Base-by-base conservation (phyloP, 2,888 invertebrate genomes). In the Baccha elongata region DNA sequence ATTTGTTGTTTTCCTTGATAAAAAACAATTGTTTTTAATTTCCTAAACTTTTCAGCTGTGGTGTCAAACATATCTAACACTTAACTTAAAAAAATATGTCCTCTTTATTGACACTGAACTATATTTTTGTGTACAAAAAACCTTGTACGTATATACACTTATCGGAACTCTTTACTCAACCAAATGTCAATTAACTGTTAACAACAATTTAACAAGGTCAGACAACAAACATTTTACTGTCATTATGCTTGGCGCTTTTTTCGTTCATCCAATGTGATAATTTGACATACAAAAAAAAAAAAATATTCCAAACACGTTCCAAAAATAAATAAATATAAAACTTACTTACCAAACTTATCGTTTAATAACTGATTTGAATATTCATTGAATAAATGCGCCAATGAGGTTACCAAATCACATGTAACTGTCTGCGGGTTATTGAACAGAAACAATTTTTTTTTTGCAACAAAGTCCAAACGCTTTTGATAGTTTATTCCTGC, bases 121-220 rank as follows among this genome's bases (percentile, higher is more conserved):
- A 13, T 4, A 40, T 40, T 40, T 40, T 32, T 23, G 3, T 19
- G 1, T 44, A 40, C 37, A 7, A 17, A 32, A 7, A 44, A 60
- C 44, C 29, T 44, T 44, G 29, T 29, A n/a, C 11, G n/a, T n/a
- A 13, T 46, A 35, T 76, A 7, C 50, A 58, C 17, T n/a, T 58
- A 74, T 64, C 74, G 69, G 80, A 74, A 74, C 69, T 64, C 23
- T 44, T 58, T 48, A 55, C 62, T 64, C 69, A 37, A 10, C 79
- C 10, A 74, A 37, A 52, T 8, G 37, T 64, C 23, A 29, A 62
- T 6, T 17, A 17, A 35, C 35, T 23, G 48, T 19, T 17, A 21
- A 53, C 26, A 10, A 55, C 19, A 37, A 15, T 48, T n/a, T n/a
- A 80, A 80, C 74, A 74, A 80, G 80, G 80, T 69, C 74, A 74